Evolutionary conservation across 2,888 invertebrate genomes (phyloP), one percentile per base, ranked within the genome.

Genomic region (Octodonta nipae): DNA sequence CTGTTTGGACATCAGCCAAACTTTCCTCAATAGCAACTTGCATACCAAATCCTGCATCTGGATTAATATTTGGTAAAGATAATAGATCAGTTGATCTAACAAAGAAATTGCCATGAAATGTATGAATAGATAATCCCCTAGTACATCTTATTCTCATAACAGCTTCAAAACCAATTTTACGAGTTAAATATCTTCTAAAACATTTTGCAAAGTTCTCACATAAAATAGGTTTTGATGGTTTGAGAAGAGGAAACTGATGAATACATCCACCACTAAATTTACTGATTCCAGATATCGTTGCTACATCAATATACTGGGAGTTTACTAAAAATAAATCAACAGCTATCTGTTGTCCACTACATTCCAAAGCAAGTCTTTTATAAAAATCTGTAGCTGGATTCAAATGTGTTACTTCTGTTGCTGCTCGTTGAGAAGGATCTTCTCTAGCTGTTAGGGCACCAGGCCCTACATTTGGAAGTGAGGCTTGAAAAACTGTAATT

Each of bases 71-170:
- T 22, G 98, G 95, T 47, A 98, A 65, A 7, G 92, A 89, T 35
- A 98, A 67, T 33, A 98, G 68, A 66, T 98, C 96, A 3, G 95
- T 93, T 0, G 96, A 95, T 3, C 98, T 75, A 30, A 98, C 96
- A 65, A 98, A 98, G 73, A 95, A 95, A 65, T 96, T 96, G 24
- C 98, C 98, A 66, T 96, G 95, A 77, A 98, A 98, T 54, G 93
- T 91, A 64, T 96, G 93, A 50, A 98, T 88, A 14, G 87, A 73
- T 35, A 98, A 67, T 10, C 96, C 95, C 54, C 85, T 75, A 2
- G 93, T 89, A 56, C 93, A 95, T 4, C 30, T 17, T 43, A 98
- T 82, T 48, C 98, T 70, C 89, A 98, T 91, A 13, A 98, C 98
- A 4, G 98, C 91, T 60, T 99, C 98, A 60, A 98, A 95, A 28